A percentile compares a stretch with the other conserved stretches of the same genome.
phyloP scores from a whole-genome alignment of 2,113 vertebrate species.

The Caloenas nicobarica region DNA sequence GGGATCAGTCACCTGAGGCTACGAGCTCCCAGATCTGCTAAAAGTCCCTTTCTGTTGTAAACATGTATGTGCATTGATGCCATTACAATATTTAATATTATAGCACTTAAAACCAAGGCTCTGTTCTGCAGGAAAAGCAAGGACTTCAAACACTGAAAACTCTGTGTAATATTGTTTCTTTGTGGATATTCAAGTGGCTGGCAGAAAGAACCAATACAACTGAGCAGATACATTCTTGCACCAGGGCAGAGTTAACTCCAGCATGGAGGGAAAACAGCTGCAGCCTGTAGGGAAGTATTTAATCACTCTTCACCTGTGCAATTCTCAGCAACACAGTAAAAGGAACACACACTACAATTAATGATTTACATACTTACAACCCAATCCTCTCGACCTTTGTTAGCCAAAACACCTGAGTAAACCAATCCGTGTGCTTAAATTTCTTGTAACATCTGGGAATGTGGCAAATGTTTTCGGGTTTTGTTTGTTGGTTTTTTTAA shows the following conservation, averaged over 20 bases:
- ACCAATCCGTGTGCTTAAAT: conserved; percentile 14
- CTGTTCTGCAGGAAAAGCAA: background rate
- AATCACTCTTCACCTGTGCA: conserved; percentile 15
- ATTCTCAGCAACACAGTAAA: background rate
- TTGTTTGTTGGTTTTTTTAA: background rate
- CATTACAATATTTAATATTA: background rate
- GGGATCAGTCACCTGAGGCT: background rate
- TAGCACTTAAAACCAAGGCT: background rate
- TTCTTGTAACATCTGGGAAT: conserved; percentile 13
- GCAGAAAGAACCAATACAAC: background rate
- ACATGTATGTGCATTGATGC: fast-evolving
- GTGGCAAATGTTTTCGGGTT: background rate
- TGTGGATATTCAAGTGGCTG: background rate
- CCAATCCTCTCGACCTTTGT: conserved; percentile 52
- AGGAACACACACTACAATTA: conserved; percentile 35
- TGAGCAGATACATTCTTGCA: background rate
- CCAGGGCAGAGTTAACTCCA: background rate
- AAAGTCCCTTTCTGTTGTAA: background rate
- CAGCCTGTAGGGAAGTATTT: background rate
- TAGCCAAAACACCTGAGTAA: conserved; percentile 56
- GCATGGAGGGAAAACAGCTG: background rate
- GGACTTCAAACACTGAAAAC: background rate
- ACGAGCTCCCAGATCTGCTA: background rate
- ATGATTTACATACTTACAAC: conserved; percentile 65
- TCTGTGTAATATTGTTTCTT: fast-evolving